Conservation (phyloP, 92 coral and sea anemone genomes). For the Chrysogorgia sp. region DNA sequence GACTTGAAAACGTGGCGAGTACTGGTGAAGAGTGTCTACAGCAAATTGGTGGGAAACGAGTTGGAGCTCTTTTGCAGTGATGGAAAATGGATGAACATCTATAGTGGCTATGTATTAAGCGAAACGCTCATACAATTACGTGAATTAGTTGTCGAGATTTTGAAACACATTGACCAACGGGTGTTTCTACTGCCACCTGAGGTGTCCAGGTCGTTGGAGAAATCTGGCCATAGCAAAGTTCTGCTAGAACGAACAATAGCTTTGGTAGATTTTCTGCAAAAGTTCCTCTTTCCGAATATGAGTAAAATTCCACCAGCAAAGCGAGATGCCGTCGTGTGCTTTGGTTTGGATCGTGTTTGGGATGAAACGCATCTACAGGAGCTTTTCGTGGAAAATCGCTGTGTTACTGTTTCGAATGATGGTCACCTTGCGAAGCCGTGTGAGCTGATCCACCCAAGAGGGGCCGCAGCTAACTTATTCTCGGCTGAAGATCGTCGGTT, state of each 20-base stretch:
- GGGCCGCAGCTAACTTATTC: slow-evolving; percentile 69
- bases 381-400: slow-evolving; percentile 31
- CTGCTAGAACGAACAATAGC: slow-evolving; percentile 70
- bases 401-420: slow-evolving; percentile 71
- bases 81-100: slow-evolving; percentile 59
- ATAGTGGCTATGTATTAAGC: slow-evolving; percentile 36
- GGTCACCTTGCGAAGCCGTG: slow-evolving; percentile 63
- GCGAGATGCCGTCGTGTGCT: slow-evolving; percentile 55
- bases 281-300: slow-evolving; percentile 70
- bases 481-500: slow-evolving; percentile 66
- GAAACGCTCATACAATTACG: slow-evolving; percentile 22
- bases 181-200: slow-evolving; percentile 68
- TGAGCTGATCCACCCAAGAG: slow-evolving; percentile 66
- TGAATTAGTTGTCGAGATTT: slow-evolving; percentile 56
- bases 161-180: slow-evolving; percentile 52
- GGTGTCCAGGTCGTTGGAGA: slow-evolving; percentile 60
- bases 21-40: slow-evolving; percentile 65
- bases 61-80: slow-evolving; percentile 59
- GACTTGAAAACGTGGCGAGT: slow-evolving; percentile 64
- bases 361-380: slow-evolving; percentile 2
- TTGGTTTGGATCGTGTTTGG: slow-evolving; percentile 60
- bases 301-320: slow-evolving; percentile 22
- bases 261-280: slow-evolving; percentile 61
- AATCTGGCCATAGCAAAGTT: slow-evolving; percentile 46
- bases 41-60: slow-evolving; percentile 47